Evolutionary conservation across 2,888 invertebrate genomes (phyloP).

Genomic region (Lasioglossum zephyrum): DNA sequence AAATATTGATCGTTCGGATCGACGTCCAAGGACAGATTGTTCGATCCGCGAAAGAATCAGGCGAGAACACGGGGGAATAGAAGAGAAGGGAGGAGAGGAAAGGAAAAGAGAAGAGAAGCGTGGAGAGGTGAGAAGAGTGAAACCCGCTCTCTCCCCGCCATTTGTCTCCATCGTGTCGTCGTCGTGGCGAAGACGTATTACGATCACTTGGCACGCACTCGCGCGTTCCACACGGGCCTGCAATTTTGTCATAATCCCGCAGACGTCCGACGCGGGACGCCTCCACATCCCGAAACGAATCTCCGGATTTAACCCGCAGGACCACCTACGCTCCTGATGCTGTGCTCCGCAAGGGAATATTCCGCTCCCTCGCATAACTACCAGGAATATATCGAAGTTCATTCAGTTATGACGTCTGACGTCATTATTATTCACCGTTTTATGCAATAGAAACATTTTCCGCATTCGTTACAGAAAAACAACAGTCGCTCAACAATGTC

Average conservation of each 20-base stretch:
- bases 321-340: slow-evolving; percentile 44
- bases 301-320: slow-evolving; percentile 48
- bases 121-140: background rate
- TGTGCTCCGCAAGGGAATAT: background rate
- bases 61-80: background rate
- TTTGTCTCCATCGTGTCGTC: slow-evolving; percentile 66
- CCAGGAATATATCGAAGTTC: background rate
- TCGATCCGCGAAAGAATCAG: background rate
- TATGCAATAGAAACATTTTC: background rate
- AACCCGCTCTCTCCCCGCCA: slow-evolving; percentile 52
- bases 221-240: slow-evolving; percentile 41
- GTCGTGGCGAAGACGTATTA: slow-evolving; percentile 67
- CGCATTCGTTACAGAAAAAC: background rate
- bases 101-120: background rate
- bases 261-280: slow-evolving; percentile 34
- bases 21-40: slow-evolving; percentile 71
- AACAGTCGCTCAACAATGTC: background rate
- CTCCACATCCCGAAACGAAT: slow-evolving; percentile 39
- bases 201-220: slow-evolving; percentile 54
- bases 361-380: background rate
- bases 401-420: background rate
- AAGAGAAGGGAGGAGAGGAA: background rate
- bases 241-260: slow-evolving; percentile 55
- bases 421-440: background rate
- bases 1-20: slow-evolving; percentile 74